Evolutionary conservation across 2,797 vertebrate genomes (phyloP).

Genomic region (Manis pentadactyla): DNA sequence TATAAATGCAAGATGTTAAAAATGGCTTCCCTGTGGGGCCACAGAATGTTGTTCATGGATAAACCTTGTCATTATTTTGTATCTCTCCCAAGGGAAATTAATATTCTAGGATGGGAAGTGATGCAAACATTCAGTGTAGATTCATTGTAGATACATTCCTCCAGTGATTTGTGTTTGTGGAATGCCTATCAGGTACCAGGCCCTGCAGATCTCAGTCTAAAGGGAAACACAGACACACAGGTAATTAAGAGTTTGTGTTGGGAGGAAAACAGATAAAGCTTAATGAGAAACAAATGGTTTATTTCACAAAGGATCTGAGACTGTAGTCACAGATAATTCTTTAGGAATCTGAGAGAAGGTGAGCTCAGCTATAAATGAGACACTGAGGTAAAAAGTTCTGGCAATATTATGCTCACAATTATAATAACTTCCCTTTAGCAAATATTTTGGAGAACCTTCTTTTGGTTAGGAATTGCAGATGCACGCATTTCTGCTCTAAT

Average conservation of each 20-base stretch:
- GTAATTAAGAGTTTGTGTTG: neutral
- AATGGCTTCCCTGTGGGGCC: neutral
- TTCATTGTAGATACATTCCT: neutral
- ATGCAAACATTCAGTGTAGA: neutral
- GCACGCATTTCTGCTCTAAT: neutral
- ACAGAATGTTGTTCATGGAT: neutral
- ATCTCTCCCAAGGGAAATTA: constrained; percentile 34
- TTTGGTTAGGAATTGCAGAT: neutral
- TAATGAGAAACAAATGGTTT: neutral
- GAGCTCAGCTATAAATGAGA: constrained; percentile 22
- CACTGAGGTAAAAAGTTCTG: neutral
- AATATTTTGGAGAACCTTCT: neutral
- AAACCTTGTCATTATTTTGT: constrained; percentile 34
- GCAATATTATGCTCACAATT: neutral
- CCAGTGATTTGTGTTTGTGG: neutral
- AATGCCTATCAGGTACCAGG: neutral
- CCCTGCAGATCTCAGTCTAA: neutral
- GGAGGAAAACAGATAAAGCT: neutral
- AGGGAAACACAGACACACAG: neutral
- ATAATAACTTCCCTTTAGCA: neutral
- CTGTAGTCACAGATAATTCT: neutral
- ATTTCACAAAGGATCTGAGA: neutral
- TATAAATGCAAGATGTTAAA: constrained; percentile 23
- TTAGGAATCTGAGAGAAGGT: neutral
- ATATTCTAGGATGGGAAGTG: neutral